These are phyloP conservation scores for Microdon myrmicae DNA, from an alignment of 2,888 invertebrate species.

Conservation along the genomic window DNA sequence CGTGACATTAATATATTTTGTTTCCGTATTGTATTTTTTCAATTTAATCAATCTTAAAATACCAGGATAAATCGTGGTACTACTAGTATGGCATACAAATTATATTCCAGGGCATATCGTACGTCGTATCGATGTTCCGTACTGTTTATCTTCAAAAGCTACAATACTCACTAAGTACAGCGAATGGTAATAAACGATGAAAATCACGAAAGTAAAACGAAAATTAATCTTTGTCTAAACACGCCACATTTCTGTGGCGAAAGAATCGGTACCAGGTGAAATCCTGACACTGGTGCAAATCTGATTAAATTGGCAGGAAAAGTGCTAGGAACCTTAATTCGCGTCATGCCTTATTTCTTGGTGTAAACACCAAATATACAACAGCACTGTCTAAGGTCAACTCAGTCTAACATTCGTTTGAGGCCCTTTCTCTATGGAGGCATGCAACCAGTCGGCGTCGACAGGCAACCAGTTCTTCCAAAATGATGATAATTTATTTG, in stretches of 20 bases:
- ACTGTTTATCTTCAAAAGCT: too few relatives aligned
- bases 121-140: too few relatives aligned
- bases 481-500: conserved; percentile 43
- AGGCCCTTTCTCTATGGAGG: conserved; percentile 29
- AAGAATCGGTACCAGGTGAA: conserved; percentile 43
- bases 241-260: conserved; percentile 37
- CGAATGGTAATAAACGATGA: too few relatives aligned
- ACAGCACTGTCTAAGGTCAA: conserved; percentile 11
- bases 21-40: too few relatives aligned
- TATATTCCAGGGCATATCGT: too few relatives aligned
- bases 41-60: too few relatives aligned
- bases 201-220: conserved; percentile 28
- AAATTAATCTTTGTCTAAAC: conserved; percentile 50
- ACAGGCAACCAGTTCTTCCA: conserved; percentile 29
- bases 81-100: too few relatives aligned
- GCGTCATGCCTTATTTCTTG: conserved; percentile 45
- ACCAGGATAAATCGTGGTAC: too few relatives aligned
- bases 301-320: conserved; percentile 52
- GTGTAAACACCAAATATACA: conserved; percentile 30
- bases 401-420: conserved; percentile 25
- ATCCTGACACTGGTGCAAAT: conserved; percentile 48
- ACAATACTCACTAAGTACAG: too few relatives aligned
- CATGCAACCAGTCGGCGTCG: background rate
- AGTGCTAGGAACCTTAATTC: conserved; percentile 52
- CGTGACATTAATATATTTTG: too few relatives aligned